Conservation (phyloP, 2,797 vertebrate species). For the Ctenochaetus hawaiiensis region DNA sequence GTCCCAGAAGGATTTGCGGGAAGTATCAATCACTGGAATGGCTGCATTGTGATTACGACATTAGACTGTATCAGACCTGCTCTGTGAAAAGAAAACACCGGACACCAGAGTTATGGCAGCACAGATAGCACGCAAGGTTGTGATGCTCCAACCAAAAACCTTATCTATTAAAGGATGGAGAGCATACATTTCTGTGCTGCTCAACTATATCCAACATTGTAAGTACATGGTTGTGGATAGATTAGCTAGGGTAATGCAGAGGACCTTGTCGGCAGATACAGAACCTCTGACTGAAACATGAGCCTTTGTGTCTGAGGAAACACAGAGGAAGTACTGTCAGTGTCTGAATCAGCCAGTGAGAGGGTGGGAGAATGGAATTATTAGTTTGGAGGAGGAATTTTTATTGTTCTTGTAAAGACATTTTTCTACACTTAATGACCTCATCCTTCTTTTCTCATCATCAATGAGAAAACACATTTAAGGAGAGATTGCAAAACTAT, state of each 20-base stretch:
- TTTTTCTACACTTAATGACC: constrained; percentile 33
- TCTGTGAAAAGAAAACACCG: constrained; percentile 66
- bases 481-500: constrained; percentile 21
- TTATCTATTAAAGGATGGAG: constrained; percentile 65
- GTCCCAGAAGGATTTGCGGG: constrained; percentile 76
- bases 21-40: constrained; percentile 81
- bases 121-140: constrained; percentile 64
- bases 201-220: constrained; percentile 45
- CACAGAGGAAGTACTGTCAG: constrained; percentile 51
- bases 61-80: constrained; percentile 57
- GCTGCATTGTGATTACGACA: constrained; percentile 74
- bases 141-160: constrained; percentile 40
- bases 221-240: constrained; percentile 38
- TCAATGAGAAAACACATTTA: neutral
- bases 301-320: constrained; percentile 63
- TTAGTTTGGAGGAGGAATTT: constrained; percentile 25
- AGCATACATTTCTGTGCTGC: constrained; percentile 51
- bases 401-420: constrained; percentile 38
- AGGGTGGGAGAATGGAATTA: constrained; percentile 55
- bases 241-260: constrained; percentile 60
- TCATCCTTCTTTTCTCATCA: constrained; percentile 24
- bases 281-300: constrained; percentile 66
- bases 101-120: constrained; percentile 64
- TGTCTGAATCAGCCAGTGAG: constrained; percentile 44
- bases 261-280: constrained; percentile 62